Evolutionary conservation across 2,797 vertebrate species (phyloP).

Genomic region (Micrastur ruficollis): DNA sequence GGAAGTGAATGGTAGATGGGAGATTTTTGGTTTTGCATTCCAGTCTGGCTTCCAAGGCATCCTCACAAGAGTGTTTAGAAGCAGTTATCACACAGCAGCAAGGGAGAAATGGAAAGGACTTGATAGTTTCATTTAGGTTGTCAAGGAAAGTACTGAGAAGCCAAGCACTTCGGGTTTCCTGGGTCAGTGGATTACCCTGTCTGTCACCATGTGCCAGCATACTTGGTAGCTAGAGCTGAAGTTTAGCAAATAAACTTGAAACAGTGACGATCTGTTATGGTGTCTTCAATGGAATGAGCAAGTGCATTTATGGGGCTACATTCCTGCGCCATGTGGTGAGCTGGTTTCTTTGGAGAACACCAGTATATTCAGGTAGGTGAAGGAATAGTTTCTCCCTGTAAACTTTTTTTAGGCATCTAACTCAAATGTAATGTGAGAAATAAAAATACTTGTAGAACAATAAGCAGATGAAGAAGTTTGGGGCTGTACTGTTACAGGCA

Average conservation of each 20-base stretch:
- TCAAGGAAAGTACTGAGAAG: background rate
- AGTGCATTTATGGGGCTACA: background rate
- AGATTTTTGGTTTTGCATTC: background rate
- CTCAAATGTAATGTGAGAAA: background rate
- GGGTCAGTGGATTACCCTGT: background rate
- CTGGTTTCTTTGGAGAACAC: background rate
- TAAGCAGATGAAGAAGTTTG: background rate
- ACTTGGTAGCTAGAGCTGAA: background rate
- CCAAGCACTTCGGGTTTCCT: background rate
- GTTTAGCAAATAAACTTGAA: background rate
- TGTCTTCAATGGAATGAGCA: background rate
- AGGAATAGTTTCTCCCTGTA: background rate
- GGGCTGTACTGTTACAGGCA: background rate
- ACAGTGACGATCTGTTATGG: background rate
- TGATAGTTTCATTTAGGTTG: background rate
- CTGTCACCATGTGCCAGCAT: background rate
- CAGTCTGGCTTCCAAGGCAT: background rate
- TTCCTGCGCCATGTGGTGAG: background rate
- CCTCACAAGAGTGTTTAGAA: background rate
- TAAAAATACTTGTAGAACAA: background rate
- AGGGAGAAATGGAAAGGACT: background rate
- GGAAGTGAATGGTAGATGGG: background rate
- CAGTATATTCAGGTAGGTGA: background rate
- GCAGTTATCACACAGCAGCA: background rate
- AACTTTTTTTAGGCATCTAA: background rate